These are phyloP conservation scores for Dendrocincla tyrannina DNA, from an alignment of 2,797 vertebrate species.

Conservation along the genomic window DNA sequence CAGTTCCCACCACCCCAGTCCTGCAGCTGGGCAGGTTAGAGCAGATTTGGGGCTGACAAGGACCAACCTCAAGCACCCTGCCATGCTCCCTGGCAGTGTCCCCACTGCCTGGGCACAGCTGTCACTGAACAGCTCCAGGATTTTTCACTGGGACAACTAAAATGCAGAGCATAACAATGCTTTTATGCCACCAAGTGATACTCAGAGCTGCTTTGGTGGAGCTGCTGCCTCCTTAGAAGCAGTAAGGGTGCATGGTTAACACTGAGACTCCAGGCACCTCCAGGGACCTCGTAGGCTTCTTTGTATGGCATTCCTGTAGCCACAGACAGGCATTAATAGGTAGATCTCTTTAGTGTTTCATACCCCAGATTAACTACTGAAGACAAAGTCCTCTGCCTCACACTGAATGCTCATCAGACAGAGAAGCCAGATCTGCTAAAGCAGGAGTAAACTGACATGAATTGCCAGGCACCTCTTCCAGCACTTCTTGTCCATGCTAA, in stretches of 20 bases:
- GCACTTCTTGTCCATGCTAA: not conserved
- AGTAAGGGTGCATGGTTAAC: too few species aligned
- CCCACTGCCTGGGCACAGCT: not conserved
- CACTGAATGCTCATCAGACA: not conserved
- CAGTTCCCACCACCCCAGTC: not conserved
- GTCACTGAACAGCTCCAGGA: not conserved
- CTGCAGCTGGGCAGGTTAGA: not conserved
- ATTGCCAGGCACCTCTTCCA: not conserved
- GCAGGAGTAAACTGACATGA: not conserved
- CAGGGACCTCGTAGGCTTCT: not conserved
- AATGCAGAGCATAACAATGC: not conserved
- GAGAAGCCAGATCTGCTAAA: not conserved
- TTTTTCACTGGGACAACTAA: not conserved
- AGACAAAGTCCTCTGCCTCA: not conserved
- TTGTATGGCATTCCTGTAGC: not conserved
- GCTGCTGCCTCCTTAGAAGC: not conserved
- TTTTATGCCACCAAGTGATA: not conserved
- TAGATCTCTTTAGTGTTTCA: not conserved
- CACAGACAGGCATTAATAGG: rapidly evolving
- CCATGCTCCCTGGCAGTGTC: not conserved
- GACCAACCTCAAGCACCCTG: not conserved
- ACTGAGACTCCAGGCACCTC: too few species aligned
- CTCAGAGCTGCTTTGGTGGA: not conserved
- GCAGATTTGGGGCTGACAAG: not conserved
- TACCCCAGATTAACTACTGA: not conserved